Evolutionary conservation across 1,140 invertebrate genomes (phyloP).

Genomic region (Mylabris phalerata): DNA sequence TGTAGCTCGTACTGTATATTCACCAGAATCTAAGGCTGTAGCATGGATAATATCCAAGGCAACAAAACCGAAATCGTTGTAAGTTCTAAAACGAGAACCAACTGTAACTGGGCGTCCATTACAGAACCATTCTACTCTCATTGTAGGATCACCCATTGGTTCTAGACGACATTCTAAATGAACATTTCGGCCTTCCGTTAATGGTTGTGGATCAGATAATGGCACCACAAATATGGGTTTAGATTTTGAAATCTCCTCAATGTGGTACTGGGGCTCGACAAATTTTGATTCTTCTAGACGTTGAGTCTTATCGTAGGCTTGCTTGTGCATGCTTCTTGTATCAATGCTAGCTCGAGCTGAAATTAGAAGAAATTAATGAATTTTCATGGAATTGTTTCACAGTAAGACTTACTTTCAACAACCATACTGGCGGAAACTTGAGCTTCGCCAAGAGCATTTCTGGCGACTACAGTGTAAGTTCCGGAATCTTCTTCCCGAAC

Average conservation of each 20-base stretch:
- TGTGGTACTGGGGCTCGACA: constrained; percentile 78
- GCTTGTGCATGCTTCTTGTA: constrained; percentile 78
- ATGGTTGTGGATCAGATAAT: constrained; percentile 70
- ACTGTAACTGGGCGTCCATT: constrained; percentile 83
- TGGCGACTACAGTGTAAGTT: constrained; percentile 81
- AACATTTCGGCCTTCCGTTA: constrained; percentile 85
- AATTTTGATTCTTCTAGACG: constrained; percentile 80
- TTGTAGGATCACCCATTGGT: constrained; percentile 91
- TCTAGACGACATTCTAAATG: constrained; percentile 85
- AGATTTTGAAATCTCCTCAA: constrained; percentile 89
- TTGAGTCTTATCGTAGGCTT: constrained; percentile 79
- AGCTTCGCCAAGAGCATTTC: constrained; percentile 79
- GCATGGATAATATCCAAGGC: constrained; percentile 84
- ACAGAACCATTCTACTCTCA: constrained; percentile 93
- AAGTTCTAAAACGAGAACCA: constrained; percentile 87
- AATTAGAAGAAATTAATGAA: constrained; percentile 33
- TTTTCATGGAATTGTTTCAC: background rate
- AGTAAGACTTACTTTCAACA: constrained; percentile 70
- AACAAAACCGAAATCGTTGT: constrained; percentile 91
- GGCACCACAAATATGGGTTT: constrained; percentile 86
- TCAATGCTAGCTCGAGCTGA: constrained; percentile 78
- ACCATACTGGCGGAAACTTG: constrained; percentile 72
- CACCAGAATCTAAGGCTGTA: constrained; percentile 83
- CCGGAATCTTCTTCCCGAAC: constrained; percentile 81
- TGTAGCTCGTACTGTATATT: constrained; percentile 84